These are phyloP conservation scores for Drosophila carrolli DNA, from an alignment of 1,140 invertebrate species.

Conservation along the genomic window DNA sequence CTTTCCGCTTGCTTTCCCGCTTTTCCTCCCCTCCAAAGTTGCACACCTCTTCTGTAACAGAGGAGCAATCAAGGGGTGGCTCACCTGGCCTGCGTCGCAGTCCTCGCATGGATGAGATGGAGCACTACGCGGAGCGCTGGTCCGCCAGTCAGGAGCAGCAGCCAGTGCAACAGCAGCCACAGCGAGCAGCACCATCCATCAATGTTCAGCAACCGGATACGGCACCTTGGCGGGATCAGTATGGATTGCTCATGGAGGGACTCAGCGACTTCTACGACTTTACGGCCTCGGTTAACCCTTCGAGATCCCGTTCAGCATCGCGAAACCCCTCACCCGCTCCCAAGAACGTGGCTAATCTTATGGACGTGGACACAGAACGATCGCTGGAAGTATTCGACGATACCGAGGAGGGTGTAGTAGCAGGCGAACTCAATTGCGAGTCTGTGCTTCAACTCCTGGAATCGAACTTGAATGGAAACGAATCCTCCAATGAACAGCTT, in stretches of 20 bases:
- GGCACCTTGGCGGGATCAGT: slow-evolving; percentile 73
- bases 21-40: slow-evolving; percentile 49
- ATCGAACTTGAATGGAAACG: slow-evolving; percentile 37
- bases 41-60: slow-evolving; percentile 63
- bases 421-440: slow-evolving; percentile 62
- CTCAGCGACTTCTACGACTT: slow-evolving; percentile 83
- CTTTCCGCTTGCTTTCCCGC: slow-evolving; percentile 23
- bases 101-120: slow-evolving; percentile 79
- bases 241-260: slow-evolving; percentile 77
- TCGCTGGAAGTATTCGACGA: slow-evolving; percentile 71
- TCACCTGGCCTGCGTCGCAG: slow-evolving; percentile 74
- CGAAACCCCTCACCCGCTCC: slow-evolving; percentile 67
- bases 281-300: slow-evolving; percentile 74
- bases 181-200: slow-evolving; percentile 40
- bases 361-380: slow-evolving; percentile 44
- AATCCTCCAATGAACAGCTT: slow-evolving; percentile 18
- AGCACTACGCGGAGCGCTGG: slow-evolving; percentile 79
- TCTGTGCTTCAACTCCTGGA: slow-evolving; percentile 60
- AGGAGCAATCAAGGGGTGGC: slow-evolving; percentile 58
- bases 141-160: slow-evolving; percentile 45
- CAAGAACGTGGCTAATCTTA: slow-evolving; percentile 65
- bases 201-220: slow-evolving; percentile 60
- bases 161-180: slow-evolving; percentile 2
- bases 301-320: slow-evolving; percentile 66
- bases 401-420: slow-evolving; percentile 31